phyloP scores from a whole-genome alignment of 2,113 vertebrate genomes.

The Leuciscus idus region DNA sequence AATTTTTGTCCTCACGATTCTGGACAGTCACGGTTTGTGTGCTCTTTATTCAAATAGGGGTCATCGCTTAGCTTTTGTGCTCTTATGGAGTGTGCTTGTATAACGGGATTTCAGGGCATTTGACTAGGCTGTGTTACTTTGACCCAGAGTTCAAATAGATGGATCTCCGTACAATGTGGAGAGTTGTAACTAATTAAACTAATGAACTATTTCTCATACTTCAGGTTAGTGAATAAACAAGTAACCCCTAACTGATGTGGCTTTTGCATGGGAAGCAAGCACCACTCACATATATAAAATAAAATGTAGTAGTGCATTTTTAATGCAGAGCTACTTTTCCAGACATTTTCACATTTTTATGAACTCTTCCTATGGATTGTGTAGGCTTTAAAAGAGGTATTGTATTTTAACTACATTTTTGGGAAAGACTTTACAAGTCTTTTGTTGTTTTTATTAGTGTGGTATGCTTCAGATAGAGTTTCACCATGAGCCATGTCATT shows the following conservation, averaged over 20 bases:
- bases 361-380: background rate
- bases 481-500: constrained; percentile 53
- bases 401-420: constrained; percentile 21
- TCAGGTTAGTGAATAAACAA: background rate
- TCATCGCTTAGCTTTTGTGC: constrained; percentile 23
- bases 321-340: background rate
- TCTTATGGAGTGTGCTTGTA: constrained; percentile 17
- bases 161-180: background rate
- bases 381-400: background rate
- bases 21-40: background rate
- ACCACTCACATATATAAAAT: background rate
- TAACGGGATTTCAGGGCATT: constrained; percentile 11
- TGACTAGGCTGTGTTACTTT: constrained; percentile 14
- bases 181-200: background rate
- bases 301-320: background rate
- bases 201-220: background rate
- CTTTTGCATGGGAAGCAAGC: background rate
- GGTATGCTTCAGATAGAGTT: constrained; percentile 21
- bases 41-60: constrained; percentile 37
- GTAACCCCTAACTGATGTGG: background rate
- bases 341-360: background rate
- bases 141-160: constrained; percentile 33
- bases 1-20: background rate
- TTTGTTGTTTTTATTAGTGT: constrained; percentile 17
- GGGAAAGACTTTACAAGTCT: constrained; percentile 2